Evolutionary conservation across 1,140 invertebrate species (phyloP).

Genomic region (Drosophila kepulauana): DNA sequence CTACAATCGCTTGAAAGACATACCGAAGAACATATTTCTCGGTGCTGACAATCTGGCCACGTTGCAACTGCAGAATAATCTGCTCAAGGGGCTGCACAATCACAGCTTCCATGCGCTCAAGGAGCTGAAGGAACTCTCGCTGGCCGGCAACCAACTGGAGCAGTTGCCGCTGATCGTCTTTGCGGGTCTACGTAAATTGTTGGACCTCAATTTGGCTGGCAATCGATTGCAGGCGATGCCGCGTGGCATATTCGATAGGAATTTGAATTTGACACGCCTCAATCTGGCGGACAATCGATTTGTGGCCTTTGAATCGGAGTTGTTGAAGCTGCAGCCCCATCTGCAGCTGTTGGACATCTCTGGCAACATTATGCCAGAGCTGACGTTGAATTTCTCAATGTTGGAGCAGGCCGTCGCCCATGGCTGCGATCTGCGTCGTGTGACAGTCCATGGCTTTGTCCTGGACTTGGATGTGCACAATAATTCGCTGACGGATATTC

Average conservation of each 20-base stretch:
- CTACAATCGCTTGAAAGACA: slow-evolving; percentile 71
- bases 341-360: slow-evolving; percentile 70
- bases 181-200: slow-evolving; percentile 62
- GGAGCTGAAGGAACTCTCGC: slow-evolving; percentile 70
- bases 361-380: slow-evolving; percentile 72
- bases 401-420: slow-evolving; percentile 61
- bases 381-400: slow-evolving; percentile 70
- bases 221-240: slow-evolving; percentile 67
- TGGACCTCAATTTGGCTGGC: slow-evolving; percentile 72
- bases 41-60: slow-evolving; percentile 78
- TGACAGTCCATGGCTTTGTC: slow-evolving; percentile 68
- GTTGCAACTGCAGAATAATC: slow-evolving; percentile 65
- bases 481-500: slow-evolving; percentile 77
- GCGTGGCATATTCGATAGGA: slow-evolving; percentile 73
- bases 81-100: slow-evolving; percentile 62
- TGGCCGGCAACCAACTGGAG: slow-evolving; percentile 71
- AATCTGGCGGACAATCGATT: slow-evolving; percentile 70
- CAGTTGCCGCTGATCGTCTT: slow-evolving; percentile 65
- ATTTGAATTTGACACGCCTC: slow-evolving; percentile 70
- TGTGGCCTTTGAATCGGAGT: slow-evolving; percentile 71
- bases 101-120: slow-evolving; percentile 76
- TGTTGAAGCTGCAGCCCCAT: slow-evolving; percentile 64
- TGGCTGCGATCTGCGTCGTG: slow-evolving; percentile 69
- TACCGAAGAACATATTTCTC: slow-evolving; percentile 81
- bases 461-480: slow-evolving; percentile 75